phyloP scores from a whole-genome alignment of 2,797 vertebrate genomes.

The Philypnodon macrostomus region DNA sequence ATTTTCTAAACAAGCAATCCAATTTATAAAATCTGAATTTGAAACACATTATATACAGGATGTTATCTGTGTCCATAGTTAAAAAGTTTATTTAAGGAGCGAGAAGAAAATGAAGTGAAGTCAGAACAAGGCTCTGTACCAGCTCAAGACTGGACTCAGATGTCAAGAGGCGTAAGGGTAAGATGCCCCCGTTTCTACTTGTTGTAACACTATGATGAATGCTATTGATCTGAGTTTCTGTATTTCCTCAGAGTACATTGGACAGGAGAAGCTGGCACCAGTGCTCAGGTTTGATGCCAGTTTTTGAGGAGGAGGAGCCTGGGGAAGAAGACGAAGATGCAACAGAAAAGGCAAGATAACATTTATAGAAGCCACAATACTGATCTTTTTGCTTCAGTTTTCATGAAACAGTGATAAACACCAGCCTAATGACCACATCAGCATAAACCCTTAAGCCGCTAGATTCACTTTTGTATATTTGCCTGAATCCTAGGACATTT shows the following conservation, averaged over 20 bases:
- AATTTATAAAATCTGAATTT: too few relatives aligned
- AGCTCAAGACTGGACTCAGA: constrained; percentile 44
- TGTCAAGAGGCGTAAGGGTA: constrained; percentile 59
- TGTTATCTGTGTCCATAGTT: constrained; percentile 56
- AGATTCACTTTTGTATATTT: background rate
- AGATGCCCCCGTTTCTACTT: background rate
- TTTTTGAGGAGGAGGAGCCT: constrained; percentile 52
- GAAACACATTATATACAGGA: background rate
- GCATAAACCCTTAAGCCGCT: constrained; percentile 30
- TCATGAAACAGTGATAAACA: too few relatives aligned
- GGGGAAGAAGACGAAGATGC: constrained; percentile 25
- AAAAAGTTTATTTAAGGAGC: constrained; percentile 77
- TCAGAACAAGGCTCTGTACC: constrained; percentile 37
- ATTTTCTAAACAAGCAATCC: too few relatives aligned
- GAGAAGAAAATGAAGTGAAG: constrained; percentile 50
- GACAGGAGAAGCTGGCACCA: constrained; percentile 58
- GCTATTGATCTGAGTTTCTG: background rate
- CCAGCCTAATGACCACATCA: too few relatives aligned
- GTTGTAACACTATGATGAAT: too few relatives aligned
- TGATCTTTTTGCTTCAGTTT: too few relatives aligned
- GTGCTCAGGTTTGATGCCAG: constrained; percentile 44
- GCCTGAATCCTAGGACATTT: constrained; percentile 4
- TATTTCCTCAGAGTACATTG: constrained; percentile 42
- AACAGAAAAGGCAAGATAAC: constrained; percentile 13
- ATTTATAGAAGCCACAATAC: too few relatives aligned